Evolutionary conservation across 2,888 invertebrate genomes (phyloP).

Genomic region (Callinectes sapidus): DNA sequence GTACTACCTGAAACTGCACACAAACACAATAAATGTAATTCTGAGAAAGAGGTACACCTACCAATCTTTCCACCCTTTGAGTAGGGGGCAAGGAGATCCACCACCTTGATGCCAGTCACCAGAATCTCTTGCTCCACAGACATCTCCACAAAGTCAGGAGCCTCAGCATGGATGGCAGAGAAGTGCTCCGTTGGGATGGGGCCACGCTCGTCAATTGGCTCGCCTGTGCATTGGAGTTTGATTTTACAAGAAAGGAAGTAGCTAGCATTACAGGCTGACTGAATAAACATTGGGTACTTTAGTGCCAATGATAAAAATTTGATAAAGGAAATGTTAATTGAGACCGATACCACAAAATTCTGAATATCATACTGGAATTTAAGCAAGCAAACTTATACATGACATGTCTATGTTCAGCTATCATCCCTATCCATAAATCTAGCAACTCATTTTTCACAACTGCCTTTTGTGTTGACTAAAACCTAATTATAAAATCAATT

Average conservation of each 20-base stretch:
- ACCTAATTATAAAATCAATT: too few relatives aligned
- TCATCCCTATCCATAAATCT: too few relatives aligned
- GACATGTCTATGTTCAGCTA: too few relatives aligned
- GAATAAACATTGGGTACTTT: too few relatives aligned
- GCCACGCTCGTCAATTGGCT: constrained; percentile 75
- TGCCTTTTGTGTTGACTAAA: too few relatives aligned
- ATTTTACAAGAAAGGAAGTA: not conserved
- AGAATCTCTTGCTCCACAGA: constrained; percentile 74
- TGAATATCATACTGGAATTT: too few relatives aligned
- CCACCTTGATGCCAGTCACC: constrained; percentile 75
- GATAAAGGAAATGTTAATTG: too few relatives aligned
- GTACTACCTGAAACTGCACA: not conserved
- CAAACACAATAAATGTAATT: not conserved
- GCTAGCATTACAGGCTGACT: too few relatives aligned
- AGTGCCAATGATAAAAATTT: too few relatives aligned
- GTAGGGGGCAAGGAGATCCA: constrained; percentile 75
- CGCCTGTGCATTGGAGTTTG: constrained; percentile 70
- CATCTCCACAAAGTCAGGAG: constrained; percentile 74
- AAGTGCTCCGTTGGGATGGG: constrained; percentile 73
- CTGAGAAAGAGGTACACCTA: constrained; percentile 35
- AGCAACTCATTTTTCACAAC: too few relatives aligned
- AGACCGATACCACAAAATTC: too few relatives aligned
- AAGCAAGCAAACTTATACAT: too few relatives aligned
- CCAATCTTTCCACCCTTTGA: constrained; percentile 75
- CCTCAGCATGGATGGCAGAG: constrained; percentile 74